Conservation (phyloP, 2,113 vertebrate genomes). For the Sylvilagus bachmani region DNA sequence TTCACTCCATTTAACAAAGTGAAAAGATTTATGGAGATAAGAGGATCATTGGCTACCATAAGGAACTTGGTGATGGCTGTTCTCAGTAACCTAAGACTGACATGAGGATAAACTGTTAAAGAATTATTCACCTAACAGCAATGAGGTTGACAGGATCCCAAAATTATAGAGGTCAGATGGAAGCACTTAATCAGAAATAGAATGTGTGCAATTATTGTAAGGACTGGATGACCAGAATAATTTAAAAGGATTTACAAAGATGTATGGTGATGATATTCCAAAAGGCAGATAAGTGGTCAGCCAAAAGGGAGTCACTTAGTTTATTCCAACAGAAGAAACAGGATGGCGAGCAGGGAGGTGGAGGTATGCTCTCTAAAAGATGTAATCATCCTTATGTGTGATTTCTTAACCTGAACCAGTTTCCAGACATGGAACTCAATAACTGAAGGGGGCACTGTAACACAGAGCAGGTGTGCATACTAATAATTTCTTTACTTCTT, state of each 20-base stretch:
- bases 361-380: not conserved
- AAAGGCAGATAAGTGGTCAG: not conserved
- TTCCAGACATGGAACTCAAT: not conserved
- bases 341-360: not conserved
- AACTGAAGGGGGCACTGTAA: not conserved
- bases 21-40: not conserved
- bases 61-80: not conserved
- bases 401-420: not conserved
- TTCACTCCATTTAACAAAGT: not conserved
- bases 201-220: not conserved
- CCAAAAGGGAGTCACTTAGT: not conserved
- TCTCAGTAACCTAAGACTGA: not conserved
- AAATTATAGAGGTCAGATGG: not conserved
- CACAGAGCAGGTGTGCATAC: not conserved
- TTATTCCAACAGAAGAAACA: slow-evolving; percentile 39
- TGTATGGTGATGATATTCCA: not conserved
- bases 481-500: not conserved
- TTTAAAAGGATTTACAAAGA: not conserved
- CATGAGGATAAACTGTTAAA: not conserved
- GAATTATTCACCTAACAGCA: not conserved
- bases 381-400: not conserved
- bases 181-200: not conserved
- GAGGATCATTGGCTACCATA: not conserved
- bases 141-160: not conserved
- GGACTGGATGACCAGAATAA: not conserved